A percentile compares a stretch with the other conserved stretches of the same genome.
Conservation (phyloP, 2,888 invertebrate genomes). For the Melangyna quadrimaculata region DNA sequence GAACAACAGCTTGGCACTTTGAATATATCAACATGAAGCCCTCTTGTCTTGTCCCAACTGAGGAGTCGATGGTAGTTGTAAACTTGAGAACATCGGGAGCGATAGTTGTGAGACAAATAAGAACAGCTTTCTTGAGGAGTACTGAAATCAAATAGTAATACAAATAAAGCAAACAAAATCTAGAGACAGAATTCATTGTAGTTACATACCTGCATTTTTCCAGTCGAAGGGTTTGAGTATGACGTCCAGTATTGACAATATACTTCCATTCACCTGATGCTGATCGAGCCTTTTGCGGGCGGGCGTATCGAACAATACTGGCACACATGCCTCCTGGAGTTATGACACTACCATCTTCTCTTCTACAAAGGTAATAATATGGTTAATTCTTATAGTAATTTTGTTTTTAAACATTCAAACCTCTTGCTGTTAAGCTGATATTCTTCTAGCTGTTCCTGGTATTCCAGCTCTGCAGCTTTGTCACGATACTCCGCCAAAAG, state of each 20-base stretch:
- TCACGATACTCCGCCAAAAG: constrained; percentile 87
- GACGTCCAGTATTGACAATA: constrained; percentile 92
- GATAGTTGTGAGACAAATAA: constrained; percentile 89
- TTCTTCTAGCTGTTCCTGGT: constrained; percentile 79
- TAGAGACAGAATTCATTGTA: not conserved
- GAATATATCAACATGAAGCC: constrained; percentile 91
- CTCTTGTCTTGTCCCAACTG: constrained; percentile 90
- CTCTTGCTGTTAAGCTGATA: constrained; percentile 76
- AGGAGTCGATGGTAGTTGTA: constrained; percentile 91
- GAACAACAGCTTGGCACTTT: constrained; percentile 92
- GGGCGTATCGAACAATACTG: constrained; percentile 89
- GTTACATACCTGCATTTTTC: constrained; percentile 87
- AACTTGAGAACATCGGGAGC: constrained; percentile 91
- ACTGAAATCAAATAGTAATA: constrained; percentile 81
- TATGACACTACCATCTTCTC: constrained; percentile 84
- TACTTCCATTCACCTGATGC: constrained; percentile 92
- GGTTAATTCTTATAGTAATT: not conserved
- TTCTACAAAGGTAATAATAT: constrained; percentile 80
- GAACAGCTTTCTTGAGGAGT: constrained; percentile 89
- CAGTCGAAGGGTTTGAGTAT: constrained; percentile 90
- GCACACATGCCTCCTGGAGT: constrained; percentile 88
- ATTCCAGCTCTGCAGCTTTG: constrained; percentile 81
- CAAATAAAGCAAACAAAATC: not conserved
- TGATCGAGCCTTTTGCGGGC: constrained; percentile 90
- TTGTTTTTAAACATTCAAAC: constrained; percentile 60